A percentile compares a stretch with the other conserved stretches of the same genome.
These are phyloP conservation scores for Cladopsammia gracilis DNA, from an alignment of 64 coral and sea anemone species.

Conservation along the genomic window DNA sequence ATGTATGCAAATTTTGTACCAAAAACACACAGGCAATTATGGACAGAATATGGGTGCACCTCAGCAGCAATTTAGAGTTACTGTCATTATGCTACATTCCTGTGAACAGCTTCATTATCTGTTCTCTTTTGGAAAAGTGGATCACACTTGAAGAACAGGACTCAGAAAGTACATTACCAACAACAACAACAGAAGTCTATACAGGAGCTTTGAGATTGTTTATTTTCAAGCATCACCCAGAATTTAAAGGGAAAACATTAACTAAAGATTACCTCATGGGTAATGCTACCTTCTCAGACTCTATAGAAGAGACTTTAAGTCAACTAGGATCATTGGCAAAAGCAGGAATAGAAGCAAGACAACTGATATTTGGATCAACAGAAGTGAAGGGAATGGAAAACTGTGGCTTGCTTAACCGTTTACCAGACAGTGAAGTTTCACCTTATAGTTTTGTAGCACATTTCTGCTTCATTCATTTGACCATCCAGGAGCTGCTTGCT, in stretches of 20 bases:
- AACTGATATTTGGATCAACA: constrained; percentile 54
- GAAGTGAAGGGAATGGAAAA: constrained; percentile 19
- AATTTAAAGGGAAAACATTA: neutral
- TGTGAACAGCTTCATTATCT: constrained; percentile 64
- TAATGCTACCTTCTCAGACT: neutral
- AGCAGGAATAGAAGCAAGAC: constrained; percentile 24
- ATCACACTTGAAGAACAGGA: neutral
- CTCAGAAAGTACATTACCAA: constrained; percentile 8
- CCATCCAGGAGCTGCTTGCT: neutral
- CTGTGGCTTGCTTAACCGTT: constrained; percentile 21
- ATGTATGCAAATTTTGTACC: constrained; percentile 14
- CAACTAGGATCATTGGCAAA: constrained; percentile 36
- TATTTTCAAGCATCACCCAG: constrained; percentile 37
- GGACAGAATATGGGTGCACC: constrained; percentile 37
- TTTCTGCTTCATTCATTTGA: constrained; percentile 17
- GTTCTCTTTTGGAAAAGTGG: constrained; percentile 53
- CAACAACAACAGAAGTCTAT: constrained; percentile 55
- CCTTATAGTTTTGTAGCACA: neutral
- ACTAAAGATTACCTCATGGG: neutral
- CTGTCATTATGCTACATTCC: constrained; percentile 72
- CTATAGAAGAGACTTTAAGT: constrained; percentile 9
- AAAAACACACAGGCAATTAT: neutral
- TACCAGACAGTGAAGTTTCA: constrained; percentile 45
- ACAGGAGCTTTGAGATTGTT: constrained; percentile 54
- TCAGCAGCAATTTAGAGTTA: constrained; percentile 49